Evolutionary conservation across 2,888 invertebrate species (phyloP).

Genomic region (Petrolisthes manimaculis): DNA sequence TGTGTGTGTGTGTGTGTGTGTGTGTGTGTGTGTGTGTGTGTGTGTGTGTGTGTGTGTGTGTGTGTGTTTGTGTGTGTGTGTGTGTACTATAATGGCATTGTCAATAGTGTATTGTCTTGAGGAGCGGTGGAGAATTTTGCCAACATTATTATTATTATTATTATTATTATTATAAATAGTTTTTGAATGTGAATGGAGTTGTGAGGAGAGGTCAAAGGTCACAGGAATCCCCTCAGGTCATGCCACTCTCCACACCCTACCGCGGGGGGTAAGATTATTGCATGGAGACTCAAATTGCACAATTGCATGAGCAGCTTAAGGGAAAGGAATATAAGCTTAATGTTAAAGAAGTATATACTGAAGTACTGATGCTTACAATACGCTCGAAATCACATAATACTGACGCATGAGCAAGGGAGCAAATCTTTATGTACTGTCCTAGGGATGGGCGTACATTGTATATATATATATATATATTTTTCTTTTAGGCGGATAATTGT

Average conservation of each 20-base stretch:
- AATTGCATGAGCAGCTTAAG: constrained; percentile 39
- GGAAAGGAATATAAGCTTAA: constrained; percentile 46
- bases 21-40: too few relatives aligned
- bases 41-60: too few relatives aligned
- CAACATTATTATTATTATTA: too few relatives aligned
- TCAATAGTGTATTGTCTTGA: too few relatives aligned
- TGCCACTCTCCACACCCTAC: constrained; percentile 34
- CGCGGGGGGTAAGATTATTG: constrained; percentile 44
- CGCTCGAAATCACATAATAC: constrained; percentile 55
- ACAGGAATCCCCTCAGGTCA: not conserved
- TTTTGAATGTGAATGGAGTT: too few relatives aligned
- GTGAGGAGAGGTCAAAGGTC: too few relatives aligned
- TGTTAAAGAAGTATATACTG: constrained; percentile 35
- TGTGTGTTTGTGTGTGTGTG: too few relatives aligned
- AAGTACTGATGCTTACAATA: constrained; percentile 53
- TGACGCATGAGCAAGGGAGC: constrained; percentile 60
- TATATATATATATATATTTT: not conserved
- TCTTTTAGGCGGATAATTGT: constrained; percentile 35
- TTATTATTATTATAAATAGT: too few relatives aligned
- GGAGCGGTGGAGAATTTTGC: too few relatives aligned
- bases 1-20: too few relatives aligned
- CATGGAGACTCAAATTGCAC: constrained; percentile 44
- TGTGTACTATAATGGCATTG: too few relatives aligned
- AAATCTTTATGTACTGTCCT: constrained; percentile 19
- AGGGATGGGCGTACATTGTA: constrained; percentile 17